Percentiles rank a stretch among this genome's conserved stretches.
Conservation (phyloP, 2,113 vertebrate species). For the Alaudala cheleensis region DNA sequence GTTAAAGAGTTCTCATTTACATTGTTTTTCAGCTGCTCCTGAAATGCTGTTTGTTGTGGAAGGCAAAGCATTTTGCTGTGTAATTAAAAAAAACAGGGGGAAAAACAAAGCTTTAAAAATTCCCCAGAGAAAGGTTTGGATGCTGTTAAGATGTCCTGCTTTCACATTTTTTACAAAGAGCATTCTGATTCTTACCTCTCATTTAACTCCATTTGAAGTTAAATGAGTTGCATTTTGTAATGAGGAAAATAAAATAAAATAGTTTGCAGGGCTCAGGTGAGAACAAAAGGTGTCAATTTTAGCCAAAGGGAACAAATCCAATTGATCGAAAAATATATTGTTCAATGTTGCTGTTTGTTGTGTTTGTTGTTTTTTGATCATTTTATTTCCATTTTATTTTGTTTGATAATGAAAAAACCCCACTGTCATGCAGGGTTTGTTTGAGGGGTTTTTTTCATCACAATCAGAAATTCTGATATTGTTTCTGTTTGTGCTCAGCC, state of each 20-base stretch:
- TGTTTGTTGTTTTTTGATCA: not conserved
- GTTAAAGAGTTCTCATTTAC: slow-evolving; percentile 11
- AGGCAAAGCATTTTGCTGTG: not conserved
- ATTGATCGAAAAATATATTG: not conserved
- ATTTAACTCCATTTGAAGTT: slow-evolving; percentile 19
- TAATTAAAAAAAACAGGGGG: not conserved
- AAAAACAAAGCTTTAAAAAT: not conserved
- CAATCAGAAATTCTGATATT: not conserved
- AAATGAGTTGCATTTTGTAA: slow-evolving; percentile 31
- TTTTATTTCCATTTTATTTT: slow-evolving; percentile 18
- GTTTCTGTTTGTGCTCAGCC: not conserved
- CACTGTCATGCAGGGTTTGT: not conserved
- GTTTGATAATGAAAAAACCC: not conserved
- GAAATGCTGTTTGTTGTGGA: slow-evolving; percentile 5
- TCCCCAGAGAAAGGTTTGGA: not conserved
- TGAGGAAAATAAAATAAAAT: not conserved
- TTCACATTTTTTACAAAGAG: not conserved
- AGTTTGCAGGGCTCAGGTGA: not conserved
- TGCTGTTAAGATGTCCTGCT: not conserved
- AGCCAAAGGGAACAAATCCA: not conserved
- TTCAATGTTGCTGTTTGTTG: not conserved
- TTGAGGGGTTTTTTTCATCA: not conserved
- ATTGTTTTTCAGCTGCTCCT: slow-evolving; percentile 7
- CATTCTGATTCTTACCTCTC: not conserved
- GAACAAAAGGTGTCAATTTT: not conserved